Evolutionary conservation across 2,888 invertebrate species (phyloP).

Genomic region (Camponotus fellah): DNA sequence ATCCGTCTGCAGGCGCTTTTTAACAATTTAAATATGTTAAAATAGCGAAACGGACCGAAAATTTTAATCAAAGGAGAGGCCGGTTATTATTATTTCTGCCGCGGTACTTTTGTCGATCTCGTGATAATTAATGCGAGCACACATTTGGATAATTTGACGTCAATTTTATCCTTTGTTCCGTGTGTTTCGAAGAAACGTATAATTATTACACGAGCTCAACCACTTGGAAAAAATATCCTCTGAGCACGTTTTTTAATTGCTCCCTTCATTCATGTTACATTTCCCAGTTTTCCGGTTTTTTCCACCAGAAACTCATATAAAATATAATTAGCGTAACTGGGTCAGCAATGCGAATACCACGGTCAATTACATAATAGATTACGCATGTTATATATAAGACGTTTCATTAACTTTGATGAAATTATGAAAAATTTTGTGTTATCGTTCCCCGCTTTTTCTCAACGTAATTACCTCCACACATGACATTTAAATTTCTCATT

Average conservation of each 20-base stretch:
- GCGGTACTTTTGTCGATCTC: constrained; percentile 10
- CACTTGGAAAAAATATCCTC: constrained; percentile 11
- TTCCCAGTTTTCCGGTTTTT: constrained; percentile 8
- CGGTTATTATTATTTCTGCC: constrained; percentile 45
- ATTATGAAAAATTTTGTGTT: background rate
- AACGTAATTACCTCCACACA: background rate
- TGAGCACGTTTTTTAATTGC: background rate
- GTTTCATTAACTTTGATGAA: background rate
- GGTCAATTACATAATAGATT: constrained; percentile 35
- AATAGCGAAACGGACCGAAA: constrained; percentile 32
- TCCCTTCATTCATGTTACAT: constrained; percentile 9
- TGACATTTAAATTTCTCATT: background rate
- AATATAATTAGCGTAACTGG: constrained; percentile 41
- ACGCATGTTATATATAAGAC: constrained; percentile 1
- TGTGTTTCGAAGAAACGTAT: background rate
- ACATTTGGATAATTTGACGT: constrained; percentile 49
- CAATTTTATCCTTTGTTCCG: constrained; percentile 35
- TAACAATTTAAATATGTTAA: constrained; percentile 46
- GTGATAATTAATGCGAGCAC: constrained; percentile 28
- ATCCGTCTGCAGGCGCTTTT: constrained; percentile 34
- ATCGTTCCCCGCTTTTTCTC: background rate
- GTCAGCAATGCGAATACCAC: constrained; percentile 25
- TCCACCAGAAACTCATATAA: constrained; percentile 13
- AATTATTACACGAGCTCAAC: constrained; percentile 34
- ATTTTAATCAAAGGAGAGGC: constrained; percentile 51